phyloP scores from a whole-genome alignment of 1,140 invertebrate genomes.

The Caenorhabditis latens region DNA sequence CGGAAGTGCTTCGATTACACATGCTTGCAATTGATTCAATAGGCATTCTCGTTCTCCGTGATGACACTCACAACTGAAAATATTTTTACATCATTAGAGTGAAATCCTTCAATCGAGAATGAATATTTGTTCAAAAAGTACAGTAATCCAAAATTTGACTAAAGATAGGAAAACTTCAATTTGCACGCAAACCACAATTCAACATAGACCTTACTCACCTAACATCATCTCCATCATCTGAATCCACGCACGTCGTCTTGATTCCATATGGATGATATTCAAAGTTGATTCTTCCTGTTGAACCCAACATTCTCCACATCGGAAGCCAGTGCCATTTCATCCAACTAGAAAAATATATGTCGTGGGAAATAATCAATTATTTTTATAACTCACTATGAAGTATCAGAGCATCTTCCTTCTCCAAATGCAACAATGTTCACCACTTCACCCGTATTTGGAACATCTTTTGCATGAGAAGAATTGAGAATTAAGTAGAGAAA shows the following conservation, averaged over 20 bases:
- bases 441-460: not conserved
- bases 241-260: slow-evolving; percentile 27
- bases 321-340: slow-evolving; percentile 53
- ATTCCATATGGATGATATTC: slow-evolving; percentile 50
- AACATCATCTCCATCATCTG: slow-evolving; percentile 26
- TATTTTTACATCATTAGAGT: not conserved
- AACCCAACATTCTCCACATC: slow-evolving; percentile 40
- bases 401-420: slow-evolving; percentile 51
- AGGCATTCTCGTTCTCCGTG: slow-evolving; percentile 48
- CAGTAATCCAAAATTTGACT: too few species aligned
- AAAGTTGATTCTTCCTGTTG: slow-evolving; percentile 23
- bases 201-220: not conserved
- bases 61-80: slow-evolving; percentile 53
- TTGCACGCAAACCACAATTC: too few species aligned
- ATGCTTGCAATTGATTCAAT: slow-evolving; percentile 47
- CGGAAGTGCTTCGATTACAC: slow-evolving; percentile 39
- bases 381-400: slow-evolving; percentile 40
- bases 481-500: not conserved
- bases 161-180: too few species aligned
- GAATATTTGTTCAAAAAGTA: too few species aligned
- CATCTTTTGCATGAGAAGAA: not conserved
- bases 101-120: too few species aligned
- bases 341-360: slow-evolving; percentile 2
- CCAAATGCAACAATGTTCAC: slow-evolving; percentile 39
- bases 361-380: not conserved